Percentiles rank a stretch among this genome's conserved stretches.
These are phyloP conservation scores for Carduelis carduelis DNA, from an alignment of 2,797 vertebrate genomes.

Conservation along the genomic window DNA sequence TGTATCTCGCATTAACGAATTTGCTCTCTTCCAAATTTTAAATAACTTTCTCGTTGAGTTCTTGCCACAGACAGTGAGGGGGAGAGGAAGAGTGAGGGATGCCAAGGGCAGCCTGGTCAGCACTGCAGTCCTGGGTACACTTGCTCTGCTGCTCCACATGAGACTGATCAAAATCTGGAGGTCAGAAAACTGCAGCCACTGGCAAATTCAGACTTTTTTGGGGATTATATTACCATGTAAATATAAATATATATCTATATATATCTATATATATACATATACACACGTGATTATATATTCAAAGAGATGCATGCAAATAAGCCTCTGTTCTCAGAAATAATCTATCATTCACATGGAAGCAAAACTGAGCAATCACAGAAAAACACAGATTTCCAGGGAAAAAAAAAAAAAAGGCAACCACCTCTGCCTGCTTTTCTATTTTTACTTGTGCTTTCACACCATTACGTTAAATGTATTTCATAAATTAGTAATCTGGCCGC, in stretches of 20 bases:
- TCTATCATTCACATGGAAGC: neutral
- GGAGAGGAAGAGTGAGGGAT: conserved; percentile 24
- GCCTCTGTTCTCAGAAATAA: neutral
- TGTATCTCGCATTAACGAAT: conserved; percentile 75
- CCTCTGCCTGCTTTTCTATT: conserved; percentile 66
- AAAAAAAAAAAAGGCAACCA: neutral
- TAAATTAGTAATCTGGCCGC: conserved; percentile 79
- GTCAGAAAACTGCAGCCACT: neutral
- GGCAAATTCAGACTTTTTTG: neutral
- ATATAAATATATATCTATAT: neutral
- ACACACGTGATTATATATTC: accelerated
- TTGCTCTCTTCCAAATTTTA: conserved; percentile 78
- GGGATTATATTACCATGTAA: neutral
- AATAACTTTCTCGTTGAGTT: conserved; percentile 77
- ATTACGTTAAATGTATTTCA: conserved; percentile 78
- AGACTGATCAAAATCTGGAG: conserved; percentile 3
- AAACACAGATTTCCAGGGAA: conserved; percentile 16
- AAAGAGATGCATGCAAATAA: neutral
- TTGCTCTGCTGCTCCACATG: conserved; percentile 16
- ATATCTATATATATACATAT: neutral
- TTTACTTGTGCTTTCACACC: conserved; percentile 74
- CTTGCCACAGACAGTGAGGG: neutral
- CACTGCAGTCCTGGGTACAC: conserved; percentile 48
- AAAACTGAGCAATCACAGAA: neutral
- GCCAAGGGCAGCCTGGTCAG: conserved; percentile 67